These are phyloP conservation scores for Diacarnus erythraeanus DNA, from an alignment of 37 sponge, comb jelly and placozoan species.

Conservation along the genomic window DNA sequence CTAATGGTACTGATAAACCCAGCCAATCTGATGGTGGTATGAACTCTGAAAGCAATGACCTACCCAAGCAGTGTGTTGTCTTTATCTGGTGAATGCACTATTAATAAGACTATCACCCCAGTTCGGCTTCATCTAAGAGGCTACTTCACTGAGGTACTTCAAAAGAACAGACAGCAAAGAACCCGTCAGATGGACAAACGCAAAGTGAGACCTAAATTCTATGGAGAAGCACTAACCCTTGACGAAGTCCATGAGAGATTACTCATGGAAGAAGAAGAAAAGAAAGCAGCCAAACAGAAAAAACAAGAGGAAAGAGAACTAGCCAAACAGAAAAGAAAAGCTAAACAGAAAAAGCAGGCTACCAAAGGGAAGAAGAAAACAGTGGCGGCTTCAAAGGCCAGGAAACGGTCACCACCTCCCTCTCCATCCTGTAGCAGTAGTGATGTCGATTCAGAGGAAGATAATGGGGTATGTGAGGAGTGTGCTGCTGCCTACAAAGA, in stretches of 20 bases:
- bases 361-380: neutral
- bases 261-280: neutral
- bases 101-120: conserved; percentile 5
- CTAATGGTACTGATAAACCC: too few species aligned
- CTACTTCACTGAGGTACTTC: conserved; percentile 23
- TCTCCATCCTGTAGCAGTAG: too few species aligned
- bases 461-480: conserved; percentile 4
- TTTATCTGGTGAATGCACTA: conserved; percentile 2
- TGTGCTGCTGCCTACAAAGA: conserved; percentile 13
- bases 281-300: neutral
- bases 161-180: conserved; percentile 6
- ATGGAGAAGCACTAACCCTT: conserved; percentile 55
- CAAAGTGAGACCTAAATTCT: conserved; percentile 23
- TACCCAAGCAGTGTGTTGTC: too few species aligned
- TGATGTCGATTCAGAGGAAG: too few species aligned
- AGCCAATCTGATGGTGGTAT: too few species aligned
- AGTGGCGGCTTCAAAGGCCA: neutral
- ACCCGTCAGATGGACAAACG: neutral
- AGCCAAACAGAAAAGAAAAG: neutral
- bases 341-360: neutral
- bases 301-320: neutral
- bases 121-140: conserved; percentile 24
- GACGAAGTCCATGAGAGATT: conserved; percentile 33
- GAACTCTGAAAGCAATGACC: too few species aligned
- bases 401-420: too few species aligned